Evolutionary conservation across 2,113 vertebrate species (phyloP), one percentile per base, ranked within the genome.

Genomic region (Ovibos moschatus): DNA sequence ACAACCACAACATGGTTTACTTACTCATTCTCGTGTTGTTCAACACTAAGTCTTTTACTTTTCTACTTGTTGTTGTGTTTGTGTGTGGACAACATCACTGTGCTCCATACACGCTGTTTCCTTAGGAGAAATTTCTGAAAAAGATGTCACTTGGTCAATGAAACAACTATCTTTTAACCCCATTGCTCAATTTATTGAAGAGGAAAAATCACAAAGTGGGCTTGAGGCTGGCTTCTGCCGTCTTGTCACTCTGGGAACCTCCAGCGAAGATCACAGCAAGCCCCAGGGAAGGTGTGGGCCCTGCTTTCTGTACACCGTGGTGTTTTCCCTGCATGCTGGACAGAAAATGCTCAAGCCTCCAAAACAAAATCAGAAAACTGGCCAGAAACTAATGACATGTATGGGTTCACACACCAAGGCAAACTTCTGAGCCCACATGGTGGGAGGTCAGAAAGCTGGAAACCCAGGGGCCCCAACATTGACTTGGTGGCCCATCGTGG

Each of bases 381-480:
- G 25, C 25, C 50, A 7, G 55, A 79, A 94, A 45, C 4, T 33
- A 55, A 21, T 0, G 1, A 12, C 36, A 25, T 14, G 16, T 16
- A 8, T 13, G 25, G 58, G 78, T 81, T 76, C 71, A 55, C 28
- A 88, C 15, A 1, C 36, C 36, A 19, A 76, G 43, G 55, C 23
- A 3, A 14, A 79, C 25, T 36, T 85, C 45, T n/a, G 28, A 40
- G 12, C 79, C 15, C 28, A 50, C 12, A 3, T 0, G 0, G 13
- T 0, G 2, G 55, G 30, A 55, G 14, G 28, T n/a, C 17, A 33
- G 47, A 82, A 28, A 81, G 6, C 11, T 5, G 23, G 78, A 50
- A 78, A 40, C 23, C n/a, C 40, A 6, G 3, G 36, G 17, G 2
- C 23, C 40, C 1, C 6, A 27, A 3, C 0, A 0, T 17, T 2